Conservation (phyloP, 1,140 invertebrate species). For the Drosophila athabasca region DNA sequence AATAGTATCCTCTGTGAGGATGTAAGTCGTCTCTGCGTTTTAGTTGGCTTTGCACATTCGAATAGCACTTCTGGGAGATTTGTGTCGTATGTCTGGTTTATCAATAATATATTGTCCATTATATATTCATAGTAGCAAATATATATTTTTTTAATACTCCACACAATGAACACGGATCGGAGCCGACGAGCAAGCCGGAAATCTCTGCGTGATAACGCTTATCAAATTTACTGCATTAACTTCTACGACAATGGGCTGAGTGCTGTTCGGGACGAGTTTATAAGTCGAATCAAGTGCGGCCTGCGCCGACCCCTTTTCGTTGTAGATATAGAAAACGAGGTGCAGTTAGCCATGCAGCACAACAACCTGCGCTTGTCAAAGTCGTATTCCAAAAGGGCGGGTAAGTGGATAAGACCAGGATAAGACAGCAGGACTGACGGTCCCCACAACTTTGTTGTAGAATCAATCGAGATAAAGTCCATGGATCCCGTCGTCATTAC, state of each 20-base stretch:
- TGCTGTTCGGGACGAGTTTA: slow-evolving; percentile 61
- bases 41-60: no score
- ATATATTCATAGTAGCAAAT: not conserved
- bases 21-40: no score
- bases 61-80: not conserved
- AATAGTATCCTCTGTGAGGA: no score
- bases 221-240: slow-evolving; percentile 60
- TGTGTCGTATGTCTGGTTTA: not conserved
- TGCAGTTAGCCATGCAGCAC: not conserved
- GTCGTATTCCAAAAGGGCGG: not conserved
- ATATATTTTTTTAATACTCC: not conserved
- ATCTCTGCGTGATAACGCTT: not conserved
- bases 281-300: slow-evolving; percentile 46
- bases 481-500: slow-evolving; percentile 32
- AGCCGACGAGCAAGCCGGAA: not conserved
- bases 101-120: not conserved
- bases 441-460: not conserved
- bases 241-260: slow-evolving; percentile 60
- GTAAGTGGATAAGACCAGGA: not conserved
- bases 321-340: slow-evolving; percentile 55
- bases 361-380: slow-evolving; percentile 23
- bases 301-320: slow-evolving; percentile 56
- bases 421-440: not conserved
- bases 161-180: slow-evolving; percentile 11
- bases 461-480: not conserved